Base-by-base conservation (phyloP, 2,888 invertebrate genomes). In the Drosophila anceps region DNA sequence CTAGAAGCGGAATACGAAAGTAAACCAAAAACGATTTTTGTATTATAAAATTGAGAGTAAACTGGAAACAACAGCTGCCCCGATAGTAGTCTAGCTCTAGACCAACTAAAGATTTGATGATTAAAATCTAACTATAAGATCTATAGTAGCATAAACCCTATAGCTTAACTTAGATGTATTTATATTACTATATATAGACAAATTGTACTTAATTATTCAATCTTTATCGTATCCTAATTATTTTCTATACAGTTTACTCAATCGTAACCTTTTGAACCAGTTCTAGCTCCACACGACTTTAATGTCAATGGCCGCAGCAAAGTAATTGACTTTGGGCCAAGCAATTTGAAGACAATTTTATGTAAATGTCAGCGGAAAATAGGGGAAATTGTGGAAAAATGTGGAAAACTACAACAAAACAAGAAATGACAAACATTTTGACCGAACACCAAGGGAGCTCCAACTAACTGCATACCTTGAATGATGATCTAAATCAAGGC, bases 361-460 rank as follows among this genome's bases (percentile, higher is more conserved):
- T 53, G 58, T 53, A 66, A 66, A 69, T 66, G 50, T 24, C 35
- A 31, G 9, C 7, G 18, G 27, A 13, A 58, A 58, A 46, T 57
- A 5, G 46, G 48, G n/a, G n/a, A 53, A 58, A 46, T 57, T 5
- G 46, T 39, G n/a, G n/a, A 53, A 53, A 53, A 37, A 24, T 24
- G 33, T n/a, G 53, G 37, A 53, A 48, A 67, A 51, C 48, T 48
- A 41, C 4, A 24, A n/a, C 6, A 1, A 41, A 43, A 57, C 6
- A 6, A 35, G n/a, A 29, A 46, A 64, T 33, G 37, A 27, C 18
- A 63, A 31, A 13, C 50, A 35, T 35, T 58, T 50, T 33, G 51
- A 65, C n/a, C 27, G 51, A 65, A 13, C 27, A 24, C 12, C 41
- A 20, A 46, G 37, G 13, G 13, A 53, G 51, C 44, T 39, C 4